Evolutionary conservation across 35 echinoderm and acorn worm genomes (phyloP).

Genomic region (Diadema setosum): DNA sequence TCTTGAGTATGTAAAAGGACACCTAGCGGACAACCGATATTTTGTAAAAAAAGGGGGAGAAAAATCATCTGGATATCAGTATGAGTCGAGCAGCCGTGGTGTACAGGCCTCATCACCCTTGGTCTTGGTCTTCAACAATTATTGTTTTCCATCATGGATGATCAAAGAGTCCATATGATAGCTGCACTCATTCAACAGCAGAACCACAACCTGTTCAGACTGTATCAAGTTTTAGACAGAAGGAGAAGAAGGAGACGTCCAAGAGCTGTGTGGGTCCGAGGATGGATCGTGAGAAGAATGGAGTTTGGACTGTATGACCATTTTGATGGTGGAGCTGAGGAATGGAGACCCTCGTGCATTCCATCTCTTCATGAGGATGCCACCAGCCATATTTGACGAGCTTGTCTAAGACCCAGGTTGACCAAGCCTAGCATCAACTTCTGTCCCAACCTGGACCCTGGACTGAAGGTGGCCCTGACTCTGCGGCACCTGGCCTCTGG

Average conservation of each 20-base stretch:
- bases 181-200: constrained; percentile 2
- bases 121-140: background rate
- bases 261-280: too few species aligned
- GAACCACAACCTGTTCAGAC: constrained; percentile 5
- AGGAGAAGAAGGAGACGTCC: too few species aligned
- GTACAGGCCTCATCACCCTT: background rate
- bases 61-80: background rate
- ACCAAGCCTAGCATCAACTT: background rate
- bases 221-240: too few species aligned
- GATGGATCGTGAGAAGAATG: too few species aligned
- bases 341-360: background rate
- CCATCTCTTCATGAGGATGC: constrained; percentile 20
- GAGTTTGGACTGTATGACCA: too few species aligned
- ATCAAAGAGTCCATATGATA: background rate
- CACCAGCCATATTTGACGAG: constrained; percentile 23
- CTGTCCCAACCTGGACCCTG: background rate
- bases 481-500: constrained; percentile 26
- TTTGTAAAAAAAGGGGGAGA: background rate
- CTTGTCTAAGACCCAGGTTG: background rate
- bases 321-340: constrained; percentile 48
- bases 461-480: constrained; percentile 32
- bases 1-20: background rate
- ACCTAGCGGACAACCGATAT: background rate
- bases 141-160: background rate
- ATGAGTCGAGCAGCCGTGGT: background rate